These are phyloP conservation scores for Lepidocyrtinus sp. DNA, from an alignment of 2,888 invertebrate genomes.

Conservation along the genomic window DNA sequence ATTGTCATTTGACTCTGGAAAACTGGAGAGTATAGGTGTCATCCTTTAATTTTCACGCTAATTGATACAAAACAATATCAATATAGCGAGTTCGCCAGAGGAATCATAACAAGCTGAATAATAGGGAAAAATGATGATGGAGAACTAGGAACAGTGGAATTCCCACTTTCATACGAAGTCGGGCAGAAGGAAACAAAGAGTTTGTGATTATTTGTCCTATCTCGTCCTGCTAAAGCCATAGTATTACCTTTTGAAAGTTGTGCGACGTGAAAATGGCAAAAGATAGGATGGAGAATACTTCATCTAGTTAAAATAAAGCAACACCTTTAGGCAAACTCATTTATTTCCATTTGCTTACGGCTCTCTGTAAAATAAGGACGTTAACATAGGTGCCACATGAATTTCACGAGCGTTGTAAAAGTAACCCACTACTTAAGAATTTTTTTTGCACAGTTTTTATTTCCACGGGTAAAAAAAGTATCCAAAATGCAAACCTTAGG, in stretches of 20 bases:
- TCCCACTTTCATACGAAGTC: neutral
- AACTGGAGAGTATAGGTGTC: constrained; percentile 55
- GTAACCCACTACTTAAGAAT: too few species aligned
- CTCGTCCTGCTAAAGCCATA: too few species aligned
- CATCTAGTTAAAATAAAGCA: constrained; percentile 7
- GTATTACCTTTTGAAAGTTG: too few species aligned
- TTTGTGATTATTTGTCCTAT: too few species aligned
- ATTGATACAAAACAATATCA: constrained; percentile 70
- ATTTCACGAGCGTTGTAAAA: too few species aligned
- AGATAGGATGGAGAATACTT: too few species aligned
- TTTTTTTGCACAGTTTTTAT: too few species aligned
- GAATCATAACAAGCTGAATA: constrained; percentile 37
- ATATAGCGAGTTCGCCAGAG: constrained; percentile 44
- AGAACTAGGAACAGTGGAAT: constrained; percentile 2
- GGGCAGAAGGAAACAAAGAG: too few species aligned
- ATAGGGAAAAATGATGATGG: neutral
- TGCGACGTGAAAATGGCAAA: too few species aligned
- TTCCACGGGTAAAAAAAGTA: too few species aligned
- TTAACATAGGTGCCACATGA: neutral
- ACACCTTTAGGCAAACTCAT: constrained; percentile 19
- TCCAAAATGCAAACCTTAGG: too few species aligned
- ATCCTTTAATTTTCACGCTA: constrained; percentile 67
- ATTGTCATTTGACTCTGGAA: constrained; percentile 44
- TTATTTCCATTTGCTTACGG: constrained; percentile 31
- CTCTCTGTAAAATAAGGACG: neutral